Conservation (phyloP, 2,888 invertebrate species). For the Idaea biselata region DNA sequence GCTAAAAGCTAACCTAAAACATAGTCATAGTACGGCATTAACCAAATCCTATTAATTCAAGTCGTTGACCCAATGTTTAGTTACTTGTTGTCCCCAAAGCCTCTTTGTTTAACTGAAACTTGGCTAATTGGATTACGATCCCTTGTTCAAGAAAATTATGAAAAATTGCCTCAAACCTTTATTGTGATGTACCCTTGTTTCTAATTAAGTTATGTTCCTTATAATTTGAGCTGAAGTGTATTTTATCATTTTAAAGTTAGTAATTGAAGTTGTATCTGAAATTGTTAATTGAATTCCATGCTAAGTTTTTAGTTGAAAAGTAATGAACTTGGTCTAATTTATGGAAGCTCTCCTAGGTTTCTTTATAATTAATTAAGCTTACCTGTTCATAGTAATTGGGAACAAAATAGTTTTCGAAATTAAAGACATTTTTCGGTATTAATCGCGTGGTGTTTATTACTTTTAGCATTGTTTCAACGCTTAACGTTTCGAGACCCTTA, state of each 20-base stretch:
- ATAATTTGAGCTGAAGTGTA: slow-evolving; percentile 13
- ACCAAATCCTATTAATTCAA: slow-evolving; percentile 1
- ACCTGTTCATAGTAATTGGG: neutral
- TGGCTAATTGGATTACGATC: slow-evolving; percentile 51
- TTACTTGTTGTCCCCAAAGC: slow-evolving; percentile 28
- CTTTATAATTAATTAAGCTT: neutral
- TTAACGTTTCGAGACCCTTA: too few relatives aligned
- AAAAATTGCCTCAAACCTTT: slow-evolving; percentile 6
- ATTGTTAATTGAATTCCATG: neutral
- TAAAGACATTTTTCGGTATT: too few relatives aligned
- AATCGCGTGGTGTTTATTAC: too few relatives aligned
- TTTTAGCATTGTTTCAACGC: too few relatives aligned
- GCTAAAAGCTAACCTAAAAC: neutral
- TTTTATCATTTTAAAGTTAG: neutral
- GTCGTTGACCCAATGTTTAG: slow-evolving; percentile 13
- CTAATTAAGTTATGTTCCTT: slow-evolving; percentile 33
- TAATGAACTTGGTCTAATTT: neutral
- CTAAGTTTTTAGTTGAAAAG: neutral
- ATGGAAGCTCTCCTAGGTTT: neutral
- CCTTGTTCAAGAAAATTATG: slow-evolving; percentile 44
- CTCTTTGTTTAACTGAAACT: slow-evolving; percentile 39
- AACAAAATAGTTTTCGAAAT: too few relatives aligned
- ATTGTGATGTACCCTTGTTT: neutral
- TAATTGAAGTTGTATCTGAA: neutral
- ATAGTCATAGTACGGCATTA: neutral